These are phyloP conservation scores for Synergus laeviventris DNA, from an alignment of 2,888 invertebrate genomes.

Conservation along the genomic window DNA sequence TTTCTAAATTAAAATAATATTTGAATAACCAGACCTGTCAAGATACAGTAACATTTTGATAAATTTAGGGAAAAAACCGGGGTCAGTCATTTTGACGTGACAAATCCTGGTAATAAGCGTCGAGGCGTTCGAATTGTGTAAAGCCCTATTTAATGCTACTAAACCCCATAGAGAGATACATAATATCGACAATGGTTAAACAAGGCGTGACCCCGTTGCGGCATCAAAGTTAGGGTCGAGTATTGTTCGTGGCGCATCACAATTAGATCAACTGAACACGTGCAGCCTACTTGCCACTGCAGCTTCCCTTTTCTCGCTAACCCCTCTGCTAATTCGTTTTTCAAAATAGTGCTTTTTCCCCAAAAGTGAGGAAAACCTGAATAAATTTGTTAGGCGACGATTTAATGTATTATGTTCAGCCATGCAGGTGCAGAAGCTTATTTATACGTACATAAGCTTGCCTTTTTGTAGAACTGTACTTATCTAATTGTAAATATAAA, in stretches of 20 bases:
- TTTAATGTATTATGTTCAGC: constrained; percentile 7
- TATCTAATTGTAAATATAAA: constrained; percentile 31
- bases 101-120: constrained; percentile 53
- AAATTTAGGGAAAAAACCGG: background rate
- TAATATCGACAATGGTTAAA: constrained; percentile 53
- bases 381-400: constrained; percentile 27
- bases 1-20: background rate
- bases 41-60: background rate
- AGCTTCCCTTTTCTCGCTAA: constrained; percentile 51
- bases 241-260: constrained; percentile 59
- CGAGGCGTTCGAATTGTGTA: constrained; percentile 46
- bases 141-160: constrained; percentile 51
- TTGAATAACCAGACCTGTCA: background rate
- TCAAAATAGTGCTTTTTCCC: constrained; percentile 49
- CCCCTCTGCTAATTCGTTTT: constrained; percentile 43
- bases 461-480: constrained; percentile 35
- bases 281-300: constrained; percentile 51
- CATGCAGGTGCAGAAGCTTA: constrained; percentile 36
- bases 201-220: constrained; percentile 57
- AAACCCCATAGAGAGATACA: constrained; percentile 50
- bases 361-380: constrained; percentile 46
- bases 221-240: constrained; percentile 54
- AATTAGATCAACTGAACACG: constrained; percentile 68
- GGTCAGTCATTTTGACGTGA: constrained; percentile 34
- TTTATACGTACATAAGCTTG: constrained; percentile 18